A percentile compares a stretch with the other conserved stretches of the same genome.
Evolutionary conservation across 1,140 invertebrate species (phyloP).

Genomic region (Sinonovacula constricta): DNA sequence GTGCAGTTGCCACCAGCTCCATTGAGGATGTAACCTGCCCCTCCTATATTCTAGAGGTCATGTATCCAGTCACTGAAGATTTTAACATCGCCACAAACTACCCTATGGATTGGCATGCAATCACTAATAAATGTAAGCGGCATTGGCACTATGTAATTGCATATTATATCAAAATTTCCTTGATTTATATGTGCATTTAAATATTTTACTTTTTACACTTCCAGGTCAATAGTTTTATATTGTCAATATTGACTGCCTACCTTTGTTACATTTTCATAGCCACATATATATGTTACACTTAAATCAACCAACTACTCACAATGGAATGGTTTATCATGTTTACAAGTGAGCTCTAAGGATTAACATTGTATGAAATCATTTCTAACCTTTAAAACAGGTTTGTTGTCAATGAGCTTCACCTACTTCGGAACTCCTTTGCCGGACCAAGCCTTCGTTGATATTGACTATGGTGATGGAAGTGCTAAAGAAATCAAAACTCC

Average conservation of each 20-base stretch:
- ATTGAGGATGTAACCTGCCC: slow-evolving; percentile 56
- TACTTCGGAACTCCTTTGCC: slow-evolving; percentile 50
- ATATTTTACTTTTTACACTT: background rate
- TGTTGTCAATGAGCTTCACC: slow-evolving; percentile 33
- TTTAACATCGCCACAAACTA: slow-evolving; percentile 18
- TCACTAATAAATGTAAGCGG: slow-evolving; percentile 37
- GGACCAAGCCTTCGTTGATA: slow-evolving; percentile 39
- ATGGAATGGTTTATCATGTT: background rate
- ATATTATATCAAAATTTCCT: background rate
- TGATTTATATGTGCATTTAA: background rate
- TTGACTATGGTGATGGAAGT: slow-evolving; percentile 58
- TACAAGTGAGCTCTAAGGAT: slow-evolving; percentile 33
- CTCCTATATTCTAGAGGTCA: slow-evolving; percentile 58
- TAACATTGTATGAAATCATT: too few relatives aligned
- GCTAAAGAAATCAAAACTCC: background rate
- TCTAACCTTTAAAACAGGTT: too few relatives aligned
- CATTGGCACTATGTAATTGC: slow-evolving; percentile 1
- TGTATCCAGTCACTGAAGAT: slow-evolving; percentile 57
- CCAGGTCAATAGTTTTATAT: background rate
- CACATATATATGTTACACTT: background rate
- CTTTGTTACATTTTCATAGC: background rate
- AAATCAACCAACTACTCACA: background rate
- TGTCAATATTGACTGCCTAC: background rate
- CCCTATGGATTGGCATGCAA: background rate
- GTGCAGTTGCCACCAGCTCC: slow-evolving; percentile 56